A percentile compares a stretch with the other conserved stretches of the same genome.
These are phyloP conservation scores for Zelostemma sp. DNA, from an alignment of 1,140 invertebrate species.

Conservation along the genomic window DNA sequence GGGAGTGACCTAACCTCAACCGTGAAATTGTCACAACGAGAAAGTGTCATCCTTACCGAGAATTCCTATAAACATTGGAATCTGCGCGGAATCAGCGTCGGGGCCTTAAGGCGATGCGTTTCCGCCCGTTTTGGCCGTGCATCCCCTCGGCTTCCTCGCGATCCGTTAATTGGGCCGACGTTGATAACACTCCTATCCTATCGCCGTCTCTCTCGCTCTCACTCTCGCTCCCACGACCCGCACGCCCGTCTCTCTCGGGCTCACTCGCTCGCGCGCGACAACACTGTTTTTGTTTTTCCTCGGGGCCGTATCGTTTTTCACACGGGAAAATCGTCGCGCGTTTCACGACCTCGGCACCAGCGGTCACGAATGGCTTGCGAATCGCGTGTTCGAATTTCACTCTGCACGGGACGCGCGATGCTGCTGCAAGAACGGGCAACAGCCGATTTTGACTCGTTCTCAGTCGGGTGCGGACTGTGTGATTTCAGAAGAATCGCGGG, in stretches of 20 bases:
- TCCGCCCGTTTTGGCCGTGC: not conserved
- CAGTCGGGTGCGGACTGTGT: constrained; percentile 1
- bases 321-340: no score
- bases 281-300: no score
- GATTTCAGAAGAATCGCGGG: not conserved
- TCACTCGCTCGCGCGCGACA: no score
- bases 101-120: not conserved
- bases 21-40: not conserved
- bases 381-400: no score
- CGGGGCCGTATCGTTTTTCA: no score
- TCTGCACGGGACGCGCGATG: no score
- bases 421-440: not conserved
- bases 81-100: not conserved
- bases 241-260: not conserved
- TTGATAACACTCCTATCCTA: not conserved
- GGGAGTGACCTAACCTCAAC: not conserved
- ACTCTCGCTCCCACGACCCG: not conserved
- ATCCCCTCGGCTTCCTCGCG: not conserved
- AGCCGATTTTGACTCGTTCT: not conserved
- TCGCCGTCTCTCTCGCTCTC: not conserved
- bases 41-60: constrained; percentile 73
- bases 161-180: not conserved
- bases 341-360: not conserved
- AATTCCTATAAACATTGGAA: constrained; percentile 79
- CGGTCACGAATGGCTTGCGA: no score